Evolutionary conservation across 2,113 vertebrate species (phyloP).

Genomic region (Notiomystis cincta): DNA sequence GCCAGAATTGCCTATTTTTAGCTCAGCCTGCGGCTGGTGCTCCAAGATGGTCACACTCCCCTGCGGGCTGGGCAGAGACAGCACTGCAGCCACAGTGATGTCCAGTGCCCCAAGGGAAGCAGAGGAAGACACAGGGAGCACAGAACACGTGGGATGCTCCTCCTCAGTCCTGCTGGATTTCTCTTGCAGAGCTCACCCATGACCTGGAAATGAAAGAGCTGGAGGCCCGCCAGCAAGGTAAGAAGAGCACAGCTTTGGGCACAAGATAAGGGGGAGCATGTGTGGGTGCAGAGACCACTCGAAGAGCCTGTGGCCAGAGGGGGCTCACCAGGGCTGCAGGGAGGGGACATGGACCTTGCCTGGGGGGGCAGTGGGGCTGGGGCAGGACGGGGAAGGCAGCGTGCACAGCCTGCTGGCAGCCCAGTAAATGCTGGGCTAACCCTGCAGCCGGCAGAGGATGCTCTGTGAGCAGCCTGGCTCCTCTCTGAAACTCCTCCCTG

Average conservation of each 20-base stretch:
- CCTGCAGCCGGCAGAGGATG: neutral
- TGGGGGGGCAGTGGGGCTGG: neutral
- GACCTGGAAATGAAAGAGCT: slow-evolving; percentile 76
- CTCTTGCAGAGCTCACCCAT: slow-evolving; percentile 72
- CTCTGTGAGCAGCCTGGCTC: neutral
- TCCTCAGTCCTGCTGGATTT: neutral
- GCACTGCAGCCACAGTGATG: neutral
- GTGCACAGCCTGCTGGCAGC: neutral
- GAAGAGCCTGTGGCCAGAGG: rapidly evolving
- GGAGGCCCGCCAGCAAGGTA: slow-evolving; percentile 77
- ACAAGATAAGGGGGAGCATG: rapidly evolving
- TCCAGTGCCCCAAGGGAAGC: neutral
- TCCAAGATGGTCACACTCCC: neutral
- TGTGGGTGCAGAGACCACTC: neutral
- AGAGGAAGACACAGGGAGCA: rapidly evolving
- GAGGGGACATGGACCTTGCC: neutral
- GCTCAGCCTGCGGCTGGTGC: neutral
- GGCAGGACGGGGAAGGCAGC: neutral
- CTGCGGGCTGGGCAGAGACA: neutral
- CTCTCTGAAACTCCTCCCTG: neutral
- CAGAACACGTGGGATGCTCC: neutral
- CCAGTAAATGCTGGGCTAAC: neutral
- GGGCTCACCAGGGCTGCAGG: neutral
- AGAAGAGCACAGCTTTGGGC: slow-evolving; percentile 24
- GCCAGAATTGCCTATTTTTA: neutral